Conservation (phyloP, 2,797 vertebrate genomes). For the Coilia nasus region DNA sequence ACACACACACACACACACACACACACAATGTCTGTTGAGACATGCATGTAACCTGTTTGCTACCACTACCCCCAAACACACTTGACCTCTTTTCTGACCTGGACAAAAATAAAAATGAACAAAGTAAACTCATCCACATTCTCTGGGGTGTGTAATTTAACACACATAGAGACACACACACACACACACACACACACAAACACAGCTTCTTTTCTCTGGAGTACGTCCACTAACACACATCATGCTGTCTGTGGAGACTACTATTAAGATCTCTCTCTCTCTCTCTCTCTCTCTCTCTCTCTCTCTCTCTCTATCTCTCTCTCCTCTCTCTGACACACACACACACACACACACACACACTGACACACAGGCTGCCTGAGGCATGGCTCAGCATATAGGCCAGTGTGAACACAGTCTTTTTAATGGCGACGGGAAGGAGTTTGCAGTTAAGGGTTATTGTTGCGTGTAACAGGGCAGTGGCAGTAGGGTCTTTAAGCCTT, state of each 20-base stretch:
- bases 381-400: conserved; percentile 62
- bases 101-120: background rate
- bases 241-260: too few species aligned
- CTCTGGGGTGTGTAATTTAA: background rate
- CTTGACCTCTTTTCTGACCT: background rate
- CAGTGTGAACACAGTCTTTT: conserved; percentile 56
- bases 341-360: conserved; percentile 7
- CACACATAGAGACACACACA: background rate
- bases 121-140: background rate
- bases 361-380: conserved; percentile 30
- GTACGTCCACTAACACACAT: too few species aligned
- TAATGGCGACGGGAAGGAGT: conserved; percentile 68
- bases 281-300: too few species aligned
- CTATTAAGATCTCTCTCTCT: too few species aligned
- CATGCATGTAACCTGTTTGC: background rate
- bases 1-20: background rate
- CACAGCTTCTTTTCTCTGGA: too few species aligned
- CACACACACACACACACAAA: conserved; percentile 14
- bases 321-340: background rate
- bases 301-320: too few species aligned
- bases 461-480: conserved; percentile 70
- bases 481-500: conserved; percentile 62
- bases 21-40: background rate
- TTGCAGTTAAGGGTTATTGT: conserved; percentile 69
- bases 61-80: conserved; percentile 7